A percentile compares a stretch with the other conserved stretches of the same genome.
phyloP scores from a whole-genome alignment of 1,140 invertebrate genomes.

The Hestina assimilis region DNA sequence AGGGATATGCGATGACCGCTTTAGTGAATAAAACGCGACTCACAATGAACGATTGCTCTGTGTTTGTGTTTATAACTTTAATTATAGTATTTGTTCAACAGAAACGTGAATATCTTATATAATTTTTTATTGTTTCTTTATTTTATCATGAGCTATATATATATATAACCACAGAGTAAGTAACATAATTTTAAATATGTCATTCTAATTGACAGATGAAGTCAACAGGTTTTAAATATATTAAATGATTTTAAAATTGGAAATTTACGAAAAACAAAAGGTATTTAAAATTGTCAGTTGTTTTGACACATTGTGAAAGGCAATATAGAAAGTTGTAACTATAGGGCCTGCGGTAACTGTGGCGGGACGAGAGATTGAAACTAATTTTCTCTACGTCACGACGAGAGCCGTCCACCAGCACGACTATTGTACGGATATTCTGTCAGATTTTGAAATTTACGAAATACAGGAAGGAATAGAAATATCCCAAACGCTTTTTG shows the following conservation, averaged over 20 bases:
- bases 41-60: conserved; percentile 43
- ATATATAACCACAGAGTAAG: too few relatives aligned
- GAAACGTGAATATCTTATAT: too few relatives aligned
- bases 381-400: conserved; percentile 67
- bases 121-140: too few relatives aligned
- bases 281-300: conserved; percentile 3
- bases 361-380: conserved; percentile 55
- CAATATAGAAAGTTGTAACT: conserved; percentile 19
- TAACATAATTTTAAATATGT: too few relatives aligned
- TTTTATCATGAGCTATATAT: too few relatives aligned
- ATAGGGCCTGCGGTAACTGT: conserved; percentile 38
- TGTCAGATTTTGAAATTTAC: conserved; percentile 42
- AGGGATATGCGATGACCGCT: conserved; percentile 69
- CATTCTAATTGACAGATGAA: too few relatives aligned
- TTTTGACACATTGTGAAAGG: conserved; percentile 21
- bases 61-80: conserved; percentile 51
- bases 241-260: too few relatives aligned
- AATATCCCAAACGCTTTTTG: conserved; percentile 33
- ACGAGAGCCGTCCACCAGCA: conserved; percentile 34
- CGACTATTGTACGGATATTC: conserved; percentile 40
- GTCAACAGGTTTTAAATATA: too few relatives aligned
- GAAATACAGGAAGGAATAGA: conserved; percentile 29
- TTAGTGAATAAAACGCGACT: conserved; percentile 60
- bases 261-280: too few relatives aligned
- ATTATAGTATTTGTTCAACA: conserved; percentile 15